Evolutionary conservation across 2,888 invertebrate species (phyloP).

Genomic region (Tipula lateralis): DNA sequence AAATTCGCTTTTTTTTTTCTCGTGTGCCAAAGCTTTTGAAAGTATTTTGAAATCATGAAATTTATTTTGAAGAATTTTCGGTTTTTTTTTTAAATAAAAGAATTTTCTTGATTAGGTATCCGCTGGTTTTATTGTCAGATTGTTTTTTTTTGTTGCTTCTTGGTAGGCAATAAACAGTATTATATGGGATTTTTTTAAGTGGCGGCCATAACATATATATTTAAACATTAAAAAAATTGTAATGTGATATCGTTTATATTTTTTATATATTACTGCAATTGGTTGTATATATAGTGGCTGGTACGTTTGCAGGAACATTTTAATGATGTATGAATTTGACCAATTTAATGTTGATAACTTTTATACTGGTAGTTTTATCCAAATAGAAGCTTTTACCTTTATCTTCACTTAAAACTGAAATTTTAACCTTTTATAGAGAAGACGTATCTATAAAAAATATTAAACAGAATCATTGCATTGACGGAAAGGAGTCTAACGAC

Average conservation of each 20-base stretch:
- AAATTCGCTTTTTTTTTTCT: background rate
- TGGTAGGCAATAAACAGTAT: background rate
- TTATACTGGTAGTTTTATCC: too few species aligned
- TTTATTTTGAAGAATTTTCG: background rate
- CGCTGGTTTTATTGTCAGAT: background rate
- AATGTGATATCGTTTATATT: background rate
- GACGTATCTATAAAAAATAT: too few species aligned
- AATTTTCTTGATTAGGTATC: background rate
- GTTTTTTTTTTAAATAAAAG: background rate
- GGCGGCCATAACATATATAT: background rate
- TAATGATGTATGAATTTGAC: too few species aligned
- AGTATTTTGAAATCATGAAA: background rate
- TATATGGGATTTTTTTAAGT: constrained; percentile 11
- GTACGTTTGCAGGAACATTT: too few species aligned
- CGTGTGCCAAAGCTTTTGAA: background rate
- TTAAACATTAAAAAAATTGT: background rate
- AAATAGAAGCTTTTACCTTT: too few species aligned
- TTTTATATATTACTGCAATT: background rate
- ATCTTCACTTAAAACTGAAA: too few species aligned
- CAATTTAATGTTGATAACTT: too few species aligned
- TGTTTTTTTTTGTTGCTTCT: background rate
- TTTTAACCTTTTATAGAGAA: too few species aligned
- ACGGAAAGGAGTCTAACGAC: too few species aligned
- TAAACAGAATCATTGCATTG: too few species aligned
- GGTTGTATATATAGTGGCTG: background rate